A percentile compares a stretch with the other conserved stretches of the same genome.
phyloP scores from a whole-genome alignment of 2,797 vertebrate species.

The Oreortyx pictus region DNA sequence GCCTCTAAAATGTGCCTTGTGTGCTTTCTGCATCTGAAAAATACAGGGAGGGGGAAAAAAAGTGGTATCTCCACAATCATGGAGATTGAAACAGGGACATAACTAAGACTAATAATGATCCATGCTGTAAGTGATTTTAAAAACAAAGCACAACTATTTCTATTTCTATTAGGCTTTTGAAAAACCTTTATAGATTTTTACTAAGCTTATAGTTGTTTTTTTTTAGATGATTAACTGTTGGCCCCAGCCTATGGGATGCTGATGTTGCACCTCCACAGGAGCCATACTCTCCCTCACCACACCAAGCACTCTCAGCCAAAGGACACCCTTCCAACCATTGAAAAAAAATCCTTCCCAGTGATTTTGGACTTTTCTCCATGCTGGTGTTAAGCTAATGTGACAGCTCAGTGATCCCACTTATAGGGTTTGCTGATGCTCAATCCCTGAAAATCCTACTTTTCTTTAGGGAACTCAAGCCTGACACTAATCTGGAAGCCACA shows the following conservation, averaged over 20 bases:
- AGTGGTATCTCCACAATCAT: background rate
- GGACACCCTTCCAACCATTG: background rate
- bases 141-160: conserved; percentile 47
- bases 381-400: background rate
- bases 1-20: background rate
- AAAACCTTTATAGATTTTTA: conserved; percentile 52
- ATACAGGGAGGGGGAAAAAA: background rate
- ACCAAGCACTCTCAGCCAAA: background rate
- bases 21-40: background rate
- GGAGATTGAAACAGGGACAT: background rate
- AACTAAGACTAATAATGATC: conserved; percentile 54
- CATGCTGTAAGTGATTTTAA: conserved; percentile 23
- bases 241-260: background rate
- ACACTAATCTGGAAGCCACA: background rate
- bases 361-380: background rate
- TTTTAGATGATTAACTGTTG: conserved; percentile 29
- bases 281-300: background rate
- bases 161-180: conserved; percentile 51
- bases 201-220: conserved; percentile 11
- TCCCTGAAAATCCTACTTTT: background rate
- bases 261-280: background rate
- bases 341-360: background rate
- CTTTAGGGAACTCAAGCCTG: background rate
- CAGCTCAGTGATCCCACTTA: background rate
- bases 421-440: background rate